These are phyloP conservation scores for Eubucco bourcierii DNA, from an alignment of 2,113 vertebrate genomes.

Conservation along the genomic window DNA sequence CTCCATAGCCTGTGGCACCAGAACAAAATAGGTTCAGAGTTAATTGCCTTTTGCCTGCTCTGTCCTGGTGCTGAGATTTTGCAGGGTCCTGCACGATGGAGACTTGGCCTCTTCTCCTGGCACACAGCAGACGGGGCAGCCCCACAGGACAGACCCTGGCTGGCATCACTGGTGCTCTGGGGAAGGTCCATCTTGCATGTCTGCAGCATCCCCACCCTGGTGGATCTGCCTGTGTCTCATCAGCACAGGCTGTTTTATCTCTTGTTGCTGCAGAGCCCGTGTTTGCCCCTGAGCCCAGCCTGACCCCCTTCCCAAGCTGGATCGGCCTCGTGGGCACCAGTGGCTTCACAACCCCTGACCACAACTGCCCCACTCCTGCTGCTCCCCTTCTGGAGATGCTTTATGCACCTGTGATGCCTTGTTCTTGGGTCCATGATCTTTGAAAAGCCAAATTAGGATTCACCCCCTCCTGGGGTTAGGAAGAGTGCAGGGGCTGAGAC, in stretches of 20 bases:
- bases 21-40: not conserved
- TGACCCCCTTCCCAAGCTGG: not conserved
- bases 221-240: not conserved
- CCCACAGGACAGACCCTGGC: not conserved
- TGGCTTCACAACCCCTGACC: no score
- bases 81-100: not conserved
- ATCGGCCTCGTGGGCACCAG: fast-evolving
- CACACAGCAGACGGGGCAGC: not conserved
- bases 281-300: not conserved
- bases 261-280: not conserved
- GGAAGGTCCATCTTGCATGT: not conserved
- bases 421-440: not conserved
- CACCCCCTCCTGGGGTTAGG: not conserved
- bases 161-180: not conserved
- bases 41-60: not conserved
- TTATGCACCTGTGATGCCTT: not conserved
- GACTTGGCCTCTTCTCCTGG: not conserved
- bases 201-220: not conserved
- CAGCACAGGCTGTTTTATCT: not conserved
- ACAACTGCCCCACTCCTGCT: not conserved
- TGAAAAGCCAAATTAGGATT: not conserved
- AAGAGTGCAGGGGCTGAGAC: not conserved
- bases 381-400: not conserved
- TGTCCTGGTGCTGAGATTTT: not conserved
- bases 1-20: not conserved